These are phyloP conservation scores for Diloba caeruleocephala DNA, from an alignment of 2,888 invertebrate genomes.

Conservation along the genomic window DNA sequence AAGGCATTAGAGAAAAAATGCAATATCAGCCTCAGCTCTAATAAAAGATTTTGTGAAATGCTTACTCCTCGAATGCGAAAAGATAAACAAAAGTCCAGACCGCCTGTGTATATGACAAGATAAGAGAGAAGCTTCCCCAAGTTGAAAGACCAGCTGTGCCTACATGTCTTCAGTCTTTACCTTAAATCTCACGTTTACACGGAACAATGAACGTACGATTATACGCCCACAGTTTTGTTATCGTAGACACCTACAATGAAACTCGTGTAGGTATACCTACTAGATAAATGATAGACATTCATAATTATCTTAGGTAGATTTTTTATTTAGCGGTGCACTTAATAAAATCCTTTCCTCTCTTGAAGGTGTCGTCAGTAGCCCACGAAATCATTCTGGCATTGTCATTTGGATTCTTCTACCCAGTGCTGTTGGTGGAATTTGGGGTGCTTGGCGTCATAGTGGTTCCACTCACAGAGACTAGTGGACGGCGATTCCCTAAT, in stretches of 20 bases:
- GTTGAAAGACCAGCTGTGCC: constrained; percentile 25
- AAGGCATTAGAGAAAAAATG: too few relatives aligned
- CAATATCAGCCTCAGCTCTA: too few relatives aligned
- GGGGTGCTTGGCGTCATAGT: constrained; percentile 91
- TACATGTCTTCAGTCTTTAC: constrained; percentile 22
- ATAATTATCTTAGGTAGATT: neutral
- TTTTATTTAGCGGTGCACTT: neutral
- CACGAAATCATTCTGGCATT: constrained; percentile 96
- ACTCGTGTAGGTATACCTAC: too few relatives aligned
- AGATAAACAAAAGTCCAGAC: constrained; percentile 44
- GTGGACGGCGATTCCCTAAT: constrained; percentile 77
- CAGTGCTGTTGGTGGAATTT: constrained; percentile 94
- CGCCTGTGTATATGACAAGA: constrained; percentile 54
- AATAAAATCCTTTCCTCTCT: neutral
- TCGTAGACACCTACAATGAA: too few relatives aligned
- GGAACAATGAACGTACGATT: constrained; percentile 41
- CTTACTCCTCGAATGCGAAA: constrained; percentile 28
- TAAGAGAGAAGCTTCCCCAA: constrained; percentile 26
- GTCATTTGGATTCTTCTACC: constrained; percentile 95
- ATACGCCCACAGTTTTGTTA: constrained; percentile 8
- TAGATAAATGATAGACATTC: neutral
- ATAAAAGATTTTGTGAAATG: constrained; percentile 23
- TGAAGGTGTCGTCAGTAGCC: constrained; percentile 93
- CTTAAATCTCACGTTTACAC: constrained; percentile 31
- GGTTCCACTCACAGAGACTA: constrained; percentile 83